A percentile compares a stretch with the other conserved stretches of the same genome.
phyloP scores from a whole-genome alignment of 2,888 invertebrate genomes.

The Cantharis lateralis region DNA sequence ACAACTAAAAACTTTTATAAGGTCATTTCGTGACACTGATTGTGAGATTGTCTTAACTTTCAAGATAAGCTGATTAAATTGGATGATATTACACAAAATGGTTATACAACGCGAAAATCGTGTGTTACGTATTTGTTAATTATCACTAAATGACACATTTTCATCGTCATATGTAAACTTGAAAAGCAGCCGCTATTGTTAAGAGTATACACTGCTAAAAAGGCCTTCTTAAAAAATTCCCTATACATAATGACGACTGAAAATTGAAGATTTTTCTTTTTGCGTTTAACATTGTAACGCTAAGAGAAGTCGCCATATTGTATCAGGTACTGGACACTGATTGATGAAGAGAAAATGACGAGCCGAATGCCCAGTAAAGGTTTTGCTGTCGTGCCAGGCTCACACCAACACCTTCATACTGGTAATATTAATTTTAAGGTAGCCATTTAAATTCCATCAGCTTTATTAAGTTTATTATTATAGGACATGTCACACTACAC shows the following conservation, averaged over 20 bases:
- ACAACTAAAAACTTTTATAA: neutral
- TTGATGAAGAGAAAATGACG: conserved; percentile 43
- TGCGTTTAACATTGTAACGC: conserved; percentile 24
- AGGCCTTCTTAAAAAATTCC: neutral
- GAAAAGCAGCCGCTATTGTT: conserved; percentile 1
- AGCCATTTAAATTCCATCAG: conserved; percentile 35
- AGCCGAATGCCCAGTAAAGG: conserved; percentile 38
- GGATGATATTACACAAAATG: neutral
- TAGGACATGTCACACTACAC: conserved; percentile 24
- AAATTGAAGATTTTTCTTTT: neutral
- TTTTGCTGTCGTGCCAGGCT: conserved; percentile 32
- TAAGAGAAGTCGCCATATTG: conserved; percentile 35
- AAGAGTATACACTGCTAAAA: neutral
- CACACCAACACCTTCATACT: conserved; percentile 29
- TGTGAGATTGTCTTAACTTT: neutral
- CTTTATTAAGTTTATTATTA: conserved; percentile 30
- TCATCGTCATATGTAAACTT: neutral
- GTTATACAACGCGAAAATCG: neutral
- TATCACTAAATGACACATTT: neutral
- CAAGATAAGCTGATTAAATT: neutral
- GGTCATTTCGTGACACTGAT: neutral
- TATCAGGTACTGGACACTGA: conserved; percentile 43
- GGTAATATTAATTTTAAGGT: conserved; percentile 18
- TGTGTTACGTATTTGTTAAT: neutral
- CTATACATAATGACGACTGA: neutral